Conservation (phyloP, 2,888 invertebrate species). For the Blera fallax region DNA sequence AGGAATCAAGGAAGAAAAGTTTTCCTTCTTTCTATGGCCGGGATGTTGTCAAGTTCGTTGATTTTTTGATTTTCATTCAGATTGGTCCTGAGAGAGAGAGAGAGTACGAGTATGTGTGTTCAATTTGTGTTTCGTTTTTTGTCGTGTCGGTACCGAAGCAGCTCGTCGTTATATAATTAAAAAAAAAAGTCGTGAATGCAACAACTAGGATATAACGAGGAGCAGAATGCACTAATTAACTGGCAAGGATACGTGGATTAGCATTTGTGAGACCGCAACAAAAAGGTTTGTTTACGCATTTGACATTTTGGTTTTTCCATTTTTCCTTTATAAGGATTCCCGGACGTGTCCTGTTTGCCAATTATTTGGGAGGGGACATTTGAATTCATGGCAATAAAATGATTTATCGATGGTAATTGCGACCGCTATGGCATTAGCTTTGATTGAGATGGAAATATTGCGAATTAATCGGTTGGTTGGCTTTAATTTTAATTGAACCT, state of each 20-base stretch:
- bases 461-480: constrained; percentile 50
- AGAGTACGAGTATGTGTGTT: constrained; percentile 12
- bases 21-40: constrained; percentile 21
- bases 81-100: constrained; percentile 1
- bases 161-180: constrained; percentile 56
- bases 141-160: not conserved
- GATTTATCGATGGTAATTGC: constrained; percentile 56
- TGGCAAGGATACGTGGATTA: constrained; percentile 39
- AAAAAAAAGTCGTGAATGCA: not conserved
- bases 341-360: constrained; percentile 28
- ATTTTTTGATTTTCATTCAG: constrained; percentile 43
- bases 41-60: constrained; percentile 55
- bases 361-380: constrained; percentile 7
- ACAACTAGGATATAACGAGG: not conserved
- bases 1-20: constrained; percentile 21
- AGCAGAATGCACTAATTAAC: constrained; percentile 15
- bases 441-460: constrained; percentile 40
- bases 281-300: constrained; percentile 64
- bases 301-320: not conserved
- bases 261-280: constrained; percentile 37
- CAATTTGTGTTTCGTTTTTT: not conserved
- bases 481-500: constrained; percentile 54
- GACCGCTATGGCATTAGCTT: constrained; percentile 22
- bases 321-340: not conserved
- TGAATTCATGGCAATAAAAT: constrained; percentile 35